These are phyloP conservation scores for Perdita meconis DNA, from an alignment of 2,888 invertebrate species.

Conservation along the genomic window DNA sequence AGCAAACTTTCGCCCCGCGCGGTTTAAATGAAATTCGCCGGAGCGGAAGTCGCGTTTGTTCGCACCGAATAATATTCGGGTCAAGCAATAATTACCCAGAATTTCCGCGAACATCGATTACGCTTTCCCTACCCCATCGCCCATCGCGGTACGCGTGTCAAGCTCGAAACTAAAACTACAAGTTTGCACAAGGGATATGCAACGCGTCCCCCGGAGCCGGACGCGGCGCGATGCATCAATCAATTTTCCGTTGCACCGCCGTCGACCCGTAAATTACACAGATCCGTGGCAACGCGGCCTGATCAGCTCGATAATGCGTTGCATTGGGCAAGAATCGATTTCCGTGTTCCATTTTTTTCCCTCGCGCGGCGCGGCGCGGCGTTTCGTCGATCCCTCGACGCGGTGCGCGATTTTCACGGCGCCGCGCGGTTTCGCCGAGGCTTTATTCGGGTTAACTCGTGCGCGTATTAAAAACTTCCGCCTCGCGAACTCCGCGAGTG, in stretches of 20 bases:
- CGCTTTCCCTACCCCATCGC: too few species aligned
- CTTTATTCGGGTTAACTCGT: conserved; percentile 19
- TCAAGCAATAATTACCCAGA: too few species aligned
- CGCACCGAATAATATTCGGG: too few species aligned
- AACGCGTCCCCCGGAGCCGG: not conserved
- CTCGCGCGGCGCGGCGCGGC: too few species aligned
- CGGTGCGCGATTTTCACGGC: too few species aligned
- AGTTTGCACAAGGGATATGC: not conserved
- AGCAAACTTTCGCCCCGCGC: too few species aligned
- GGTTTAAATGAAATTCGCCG: too few species aligned
- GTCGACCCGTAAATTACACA: conserved; percentile 38
- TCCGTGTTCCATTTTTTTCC: not conserved
- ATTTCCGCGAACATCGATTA: too few species aligned
- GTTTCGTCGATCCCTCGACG: too few species aligned
- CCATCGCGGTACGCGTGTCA: too few species aligned
- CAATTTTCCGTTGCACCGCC: conserved; percentile 26
- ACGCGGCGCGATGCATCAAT: conserved; percentile 26
- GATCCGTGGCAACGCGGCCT: conserved; percentile 30
- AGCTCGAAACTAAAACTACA: not conserved
- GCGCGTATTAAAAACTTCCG: conserved; percentile 28
- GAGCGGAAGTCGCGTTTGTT: too few species aligned
- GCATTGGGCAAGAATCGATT: conserved; percentile 31
- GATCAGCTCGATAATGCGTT: conserved; percentile 37
- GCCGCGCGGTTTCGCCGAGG: conserved; percentile 18
- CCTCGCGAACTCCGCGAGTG: not conserved